A percentile compares a stretch with the other conserved stretches of the same genome.
Conservation (phyloP, 2,113 vertebrate genomes). For the Sterna hirundo region DNA sequence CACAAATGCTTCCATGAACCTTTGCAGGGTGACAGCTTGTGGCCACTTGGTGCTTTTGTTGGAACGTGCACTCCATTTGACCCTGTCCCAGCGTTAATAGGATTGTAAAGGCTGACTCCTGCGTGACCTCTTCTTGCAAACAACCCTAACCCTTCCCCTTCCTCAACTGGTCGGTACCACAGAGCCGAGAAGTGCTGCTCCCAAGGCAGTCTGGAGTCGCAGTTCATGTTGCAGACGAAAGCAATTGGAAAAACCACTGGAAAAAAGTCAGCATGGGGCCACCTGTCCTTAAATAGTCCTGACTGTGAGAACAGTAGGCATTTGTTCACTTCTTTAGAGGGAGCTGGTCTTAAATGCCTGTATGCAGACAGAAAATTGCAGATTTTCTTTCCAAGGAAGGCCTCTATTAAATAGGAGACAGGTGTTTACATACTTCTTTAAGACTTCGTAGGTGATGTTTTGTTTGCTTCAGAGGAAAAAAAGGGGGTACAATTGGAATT, state of each 20-base stretch:
- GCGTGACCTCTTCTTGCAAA: constrained; percentile 67
- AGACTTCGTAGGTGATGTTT: not conserved
- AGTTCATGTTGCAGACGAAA: constrained; percentile 39
- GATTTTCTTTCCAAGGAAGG: not conserved
- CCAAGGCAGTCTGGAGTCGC: constrained; percentile 38
- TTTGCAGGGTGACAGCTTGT: constrained; percentile 51
- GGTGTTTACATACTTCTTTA: not conserved
- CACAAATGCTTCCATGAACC: constrained; percentile 26
- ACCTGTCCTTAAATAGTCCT: constrained; percentile 59
- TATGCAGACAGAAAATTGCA: not conserved
- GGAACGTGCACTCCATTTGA: constrained; percentile 67
- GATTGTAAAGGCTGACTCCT: constrained; percentile 74
- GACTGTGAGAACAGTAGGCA: constrained; percentile 41
- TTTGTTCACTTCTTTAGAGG: constrained; percentile 14
- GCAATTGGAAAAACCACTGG: constrained; percentile 15
- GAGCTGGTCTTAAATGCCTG: not conserved
- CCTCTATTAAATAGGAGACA: not conserved
- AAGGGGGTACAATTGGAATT: not conserved
- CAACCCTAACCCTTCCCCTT: constrained; percentile 59
- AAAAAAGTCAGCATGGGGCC: constrained; percentile 29
- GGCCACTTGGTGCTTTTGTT: constrained; percentile 62
- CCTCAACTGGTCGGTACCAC: constrained; percentile 1
- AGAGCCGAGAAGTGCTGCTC: constrained; percentile 32
- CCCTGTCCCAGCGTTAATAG: constrained; percentile 68
- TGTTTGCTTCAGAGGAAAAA: not conserved